Evolutionary conservation across 2,888 invertebrate species (phyloP), one percentile per base, ranked within the genome.

Genomic region (Lamellibrachia satsuma): DNA sequence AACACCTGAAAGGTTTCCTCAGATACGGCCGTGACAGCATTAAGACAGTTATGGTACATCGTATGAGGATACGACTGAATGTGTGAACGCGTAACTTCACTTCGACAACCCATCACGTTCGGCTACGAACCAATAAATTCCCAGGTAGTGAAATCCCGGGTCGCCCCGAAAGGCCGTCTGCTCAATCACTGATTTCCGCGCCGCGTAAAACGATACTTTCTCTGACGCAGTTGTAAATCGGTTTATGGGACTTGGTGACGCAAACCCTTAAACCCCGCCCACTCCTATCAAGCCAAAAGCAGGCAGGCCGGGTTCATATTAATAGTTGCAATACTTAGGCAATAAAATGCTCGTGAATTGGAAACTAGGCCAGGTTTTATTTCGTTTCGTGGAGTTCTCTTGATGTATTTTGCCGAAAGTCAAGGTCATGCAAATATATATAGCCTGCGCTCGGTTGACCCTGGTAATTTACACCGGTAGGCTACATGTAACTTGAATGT

Each of bases 211-310:
- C 15, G 75, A 75, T 75, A 75, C 75, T 75, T 75, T 75, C 75
- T 22, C 75, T 75, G 75, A 75, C 75, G 75, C n/a, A 75, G 75
- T 75, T 75, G 75, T 75, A 75, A 75, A 75, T 75, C 75, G 75
- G 75, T 75, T 75, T 75, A 75, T 22, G 75, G 75, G 22, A n/a
- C 22, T 22, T 22, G 39, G 75, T 75, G 75, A 75, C 75, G 75
- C 22, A 75, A 75, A 75, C 75, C 4, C 75, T n/a, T 75, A 75
- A 75, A 60, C 15, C 75, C 22, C 75, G 75, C 75, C 75, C 75
- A 75, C 75, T 3, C 6, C 75, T 2, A 2, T 22, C 75, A 75
- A 75, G n/a, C 75, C 3, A 75, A 15, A 15, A 22, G n/a, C 75
- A 75, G n/a, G 22, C 6, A 22, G 3, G 2, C 15, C 15, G 75